Evolutionary conservation across 2,113 vertebrate species (phyloP), one percentile per base, ranked within the genome.

Genomic region (Coryphaenoides rupestris): DNA sequence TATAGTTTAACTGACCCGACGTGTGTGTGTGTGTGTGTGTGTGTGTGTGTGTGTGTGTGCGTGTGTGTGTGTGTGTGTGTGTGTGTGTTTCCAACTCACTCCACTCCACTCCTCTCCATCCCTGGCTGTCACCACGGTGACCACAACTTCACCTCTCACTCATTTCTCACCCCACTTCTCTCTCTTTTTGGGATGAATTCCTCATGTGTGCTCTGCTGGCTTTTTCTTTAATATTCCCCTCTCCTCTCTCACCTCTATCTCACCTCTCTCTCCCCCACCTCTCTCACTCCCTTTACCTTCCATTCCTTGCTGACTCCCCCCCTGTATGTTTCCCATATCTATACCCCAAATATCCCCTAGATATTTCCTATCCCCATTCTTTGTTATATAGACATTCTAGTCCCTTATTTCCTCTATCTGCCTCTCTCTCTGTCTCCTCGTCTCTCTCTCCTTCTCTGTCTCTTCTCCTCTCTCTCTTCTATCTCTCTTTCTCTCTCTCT

Each of bases 61-160:
- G 19, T 24, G n/a, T 49, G 46, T 55, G 19, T 56, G n/a, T 56
- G 22, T 24, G 14, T 56, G 55, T 19, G 23, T 65, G 19, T 55
- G 19, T 64, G 76, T 74, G n/a, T n/a, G n/a, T 73, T 24, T 80
- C 60, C 77, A 24, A 24, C 5, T 57, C 23, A n/a, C 26, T 40
- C 13, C n/a, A n/a, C n/a, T n/a, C n/a, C 17, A 17, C 15, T 17
- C 13, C 47, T n/a, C 47, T 50, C 47, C 47, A 50, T 17, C 47
- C 47, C n/a, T 50, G 47, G 15, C 47, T 50, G 47, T 50, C 47
- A n/a, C n/a, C 15, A 3, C 5, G 47, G 47, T 50, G 47, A 50
- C 47, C 13, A 50, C 47, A 50, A 6, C 17, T 17, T 50, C 17
- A n/a, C 47, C 47, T 50, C 46, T 47, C 3, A 4, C 47, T 50